A percentile compares a stretch with the other conserved stretches of the same genome.
phyloP scores from a whole-genome alignment of 2,113 vertebrate species.

The Ceratotherium simum region DNA sequence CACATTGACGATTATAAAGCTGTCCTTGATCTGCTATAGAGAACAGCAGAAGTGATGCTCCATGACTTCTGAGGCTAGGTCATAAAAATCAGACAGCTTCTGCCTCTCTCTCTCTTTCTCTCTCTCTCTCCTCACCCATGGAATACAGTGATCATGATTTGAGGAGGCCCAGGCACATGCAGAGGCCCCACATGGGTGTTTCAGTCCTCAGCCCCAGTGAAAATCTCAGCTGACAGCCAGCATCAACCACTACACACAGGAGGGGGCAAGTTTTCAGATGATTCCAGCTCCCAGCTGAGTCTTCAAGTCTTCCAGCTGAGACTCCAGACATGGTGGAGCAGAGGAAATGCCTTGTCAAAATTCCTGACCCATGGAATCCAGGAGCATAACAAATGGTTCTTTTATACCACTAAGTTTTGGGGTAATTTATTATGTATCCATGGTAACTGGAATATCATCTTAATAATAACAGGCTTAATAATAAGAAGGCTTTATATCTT shows the following conservation, averaged over 20 bases:
- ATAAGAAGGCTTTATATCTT: neutral
- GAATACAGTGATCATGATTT: neutral
- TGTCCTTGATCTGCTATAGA: too few relatives aligned
- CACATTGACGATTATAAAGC: neutral
- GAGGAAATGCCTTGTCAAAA: neutral
- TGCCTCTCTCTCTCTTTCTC: neutral
- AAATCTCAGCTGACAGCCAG: neutral
- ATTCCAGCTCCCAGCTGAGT: neutral
- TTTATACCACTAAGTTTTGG: constrained; percentile 22
- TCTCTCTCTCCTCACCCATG: neutral
- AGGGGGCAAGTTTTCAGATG: neutral
- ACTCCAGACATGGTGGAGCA: neutral
- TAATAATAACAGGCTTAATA: constrained; percentile 59
- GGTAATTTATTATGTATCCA: constrained; percentile 56
- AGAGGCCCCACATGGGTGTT: neutral
- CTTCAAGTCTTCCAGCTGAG: neutral
- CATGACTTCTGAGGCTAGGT: neutral
- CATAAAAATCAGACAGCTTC: neutral
- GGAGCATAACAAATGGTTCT: neutral
- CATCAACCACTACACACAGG: neutral
- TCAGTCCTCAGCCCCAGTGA: neutral
- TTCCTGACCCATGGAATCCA: neutral
- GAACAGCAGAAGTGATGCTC: too few relatives aligned
- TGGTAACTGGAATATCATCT: constrained; percentile 63
- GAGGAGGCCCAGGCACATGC: neutral